Base-by-base conservation (phyloP, 2,888 invertebrate genomes). In the Herminia tarsipennalis region DNA sequence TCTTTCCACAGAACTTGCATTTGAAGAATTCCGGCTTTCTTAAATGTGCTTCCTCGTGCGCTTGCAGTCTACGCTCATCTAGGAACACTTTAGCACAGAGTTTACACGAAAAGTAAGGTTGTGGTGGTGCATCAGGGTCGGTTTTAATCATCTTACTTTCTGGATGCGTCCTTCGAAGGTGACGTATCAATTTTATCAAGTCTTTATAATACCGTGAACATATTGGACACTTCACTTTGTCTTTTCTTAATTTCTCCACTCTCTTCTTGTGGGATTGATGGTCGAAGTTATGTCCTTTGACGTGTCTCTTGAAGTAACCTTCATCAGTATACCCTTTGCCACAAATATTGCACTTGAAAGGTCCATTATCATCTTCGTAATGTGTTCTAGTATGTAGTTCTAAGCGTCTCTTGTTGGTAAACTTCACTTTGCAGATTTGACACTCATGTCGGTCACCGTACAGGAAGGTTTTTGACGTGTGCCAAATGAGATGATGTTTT, bases 261-360 rank as follows among this genome's bases (percentile, higher is more conserved):
- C 88, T 73, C 43, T 86, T 86, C 46, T 88, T 80, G 41, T 89
- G 89, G 0, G 81, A 82, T 22, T 81, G 81, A 52, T 88, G 67
- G 47, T 89, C 89, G 37, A 92, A 90, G 51, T 91, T 93, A 66
- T 93, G 93, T 1, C 92, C 91, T 53, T 92, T 93, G 2, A 90
- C 61, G 40, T 93, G 93, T 3, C 82, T 82, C 24, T 83, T 83
- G 56, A 78, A 82, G 61, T 92, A 93, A 2, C 85, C 84, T 45
- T 92, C 92, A 20, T 92, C 92, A 1, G 86, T 93, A 72, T 83
- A 93, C 0, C 88, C 91, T 51, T 93, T 93, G 4, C 88, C 88
- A 56, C 93, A 93, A 1, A 92, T 73, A 2, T 73, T 71, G 53
- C 93, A 93, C 37, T 92, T 90, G 67, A 69, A 92, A 0, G 92